Evolutionary conservation across 2,113 vertebrate genomes (phyloP), one percentile per base, ranked within the genome.

Genomic region (Sciurus niger): DNA sequence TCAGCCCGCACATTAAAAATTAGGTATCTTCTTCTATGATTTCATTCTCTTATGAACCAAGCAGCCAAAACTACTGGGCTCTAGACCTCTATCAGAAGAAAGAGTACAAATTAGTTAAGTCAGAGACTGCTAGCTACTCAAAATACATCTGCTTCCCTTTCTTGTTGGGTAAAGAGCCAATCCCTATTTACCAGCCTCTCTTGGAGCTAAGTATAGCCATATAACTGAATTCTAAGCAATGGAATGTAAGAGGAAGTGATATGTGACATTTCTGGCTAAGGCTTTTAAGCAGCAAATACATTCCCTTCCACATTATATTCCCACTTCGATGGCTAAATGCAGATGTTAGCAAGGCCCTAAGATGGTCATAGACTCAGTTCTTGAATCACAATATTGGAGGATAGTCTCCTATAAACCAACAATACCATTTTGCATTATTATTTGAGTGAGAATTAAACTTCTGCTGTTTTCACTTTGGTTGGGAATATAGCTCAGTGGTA

Each of bases 371-470:
- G 70, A 13, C 2, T 88, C 12, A 24, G 9, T 46, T 48, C 46
- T 13, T 48, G 58, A 87, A 76, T 92, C 48, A 74, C 25, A 32
- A 68, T 68, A 82, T 48, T 65, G 10, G 9, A 95, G 73, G 12
- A 48, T 9, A 88, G 30, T 76, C 67, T 55, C 46, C 84, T 48
- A 46, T 30, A 58, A 80, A 80, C 16, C 24, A 86, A 73, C 28
- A 63, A 87, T 48, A 74, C 2, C 67, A 74, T 25, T 28, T 82
- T 84, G n/a, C 58, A 55, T 60, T 88, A 32, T 76, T 82, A 90
- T 76, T 46, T 83, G 60, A 77, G 37, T 93, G 40, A 95, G 18
- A 95, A 86, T 65, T 76, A 84, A 93, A 76, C 34, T 88, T 83
- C 37, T 84, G 2, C 32, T 89, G 48, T 93, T 25, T 84, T 77